Conservation (phyloP, 2,113 vertebrate species). For the Maccullochella peelii region DNA sequence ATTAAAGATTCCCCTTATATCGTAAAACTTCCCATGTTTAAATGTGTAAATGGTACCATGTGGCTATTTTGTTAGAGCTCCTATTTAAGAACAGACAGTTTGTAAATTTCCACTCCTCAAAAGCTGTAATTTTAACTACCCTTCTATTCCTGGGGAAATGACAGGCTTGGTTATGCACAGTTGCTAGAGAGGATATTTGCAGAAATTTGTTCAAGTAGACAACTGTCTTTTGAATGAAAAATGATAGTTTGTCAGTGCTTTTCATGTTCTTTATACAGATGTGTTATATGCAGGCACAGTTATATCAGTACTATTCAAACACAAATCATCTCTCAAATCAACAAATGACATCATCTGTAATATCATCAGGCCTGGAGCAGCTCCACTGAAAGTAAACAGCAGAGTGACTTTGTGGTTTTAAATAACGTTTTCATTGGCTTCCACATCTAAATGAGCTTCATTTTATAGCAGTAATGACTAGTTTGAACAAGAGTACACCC, state of each 20-base stretch:
- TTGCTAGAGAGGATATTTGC: constrained; percentile 79
- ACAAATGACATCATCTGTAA: constrained; percentile 28
- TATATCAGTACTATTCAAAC: constrained; percentile 10
- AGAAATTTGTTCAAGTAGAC: constrained; percentile 72
- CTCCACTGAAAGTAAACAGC: constrained; percentile 16
- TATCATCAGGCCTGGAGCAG: constrained; percentile 9
- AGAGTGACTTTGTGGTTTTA: constrained; percentile 43
- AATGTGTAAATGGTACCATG: constrained; percentile 80
- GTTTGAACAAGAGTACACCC: constrained; percentile 33
- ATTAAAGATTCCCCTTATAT: constrained; percentile 69
- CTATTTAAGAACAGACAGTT: constrained; percentile 73
- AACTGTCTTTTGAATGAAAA: constrained; percentile 39
- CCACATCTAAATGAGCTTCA: constrained; percentile 21
- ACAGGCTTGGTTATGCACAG: constrained; percentile 81
- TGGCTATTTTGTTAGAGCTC: constrained; percentile 69
- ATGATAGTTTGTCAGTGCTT: background rate
- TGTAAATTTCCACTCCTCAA: constrained; percentile 81
- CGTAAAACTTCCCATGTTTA: constrained; percentile 51
- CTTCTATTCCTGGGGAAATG: constrained; percentile 87
- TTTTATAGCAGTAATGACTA: constrained; percentile 46
- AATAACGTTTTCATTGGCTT: constrained; percentile 49
- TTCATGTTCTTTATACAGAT: background rate
- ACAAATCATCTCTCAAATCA: constrained; percentile 30
- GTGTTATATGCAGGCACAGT: background rate
- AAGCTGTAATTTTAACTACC: constrained; percentile 86